Conservation (phyloP, 2,888 invertebrate species). For the Papilio protenor region DNA sequence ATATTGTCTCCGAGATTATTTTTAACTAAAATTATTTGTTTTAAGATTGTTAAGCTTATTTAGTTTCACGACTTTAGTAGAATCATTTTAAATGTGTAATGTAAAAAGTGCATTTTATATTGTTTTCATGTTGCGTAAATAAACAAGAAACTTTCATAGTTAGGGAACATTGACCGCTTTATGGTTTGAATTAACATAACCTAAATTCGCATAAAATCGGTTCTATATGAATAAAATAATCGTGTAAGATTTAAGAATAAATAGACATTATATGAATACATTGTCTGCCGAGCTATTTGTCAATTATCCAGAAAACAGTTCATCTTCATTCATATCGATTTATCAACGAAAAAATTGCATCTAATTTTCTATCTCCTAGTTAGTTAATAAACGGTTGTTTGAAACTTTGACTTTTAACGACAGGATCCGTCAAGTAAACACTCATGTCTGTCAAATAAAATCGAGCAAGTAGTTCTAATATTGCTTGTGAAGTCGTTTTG, state of each 20-base stretch:
- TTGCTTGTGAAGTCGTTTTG: background rate
- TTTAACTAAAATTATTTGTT: too few species aligned
- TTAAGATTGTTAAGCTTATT: too few species aligned
- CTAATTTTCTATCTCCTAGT: slow-evolving; percentile 49
- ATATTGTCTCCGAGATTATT: too few species aligned
- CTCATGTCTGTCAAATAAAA: background rate
- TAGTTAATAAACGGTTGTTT: slow-evolving; percentile 52
- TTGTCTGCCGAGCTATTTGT: background rate
- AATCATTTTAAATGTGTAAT: too few species aligned
- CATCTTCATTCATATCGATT: slow-evolving; percentile 13
- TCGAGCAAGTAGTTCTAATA: background rate
- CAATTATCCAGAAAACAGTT: background rate
- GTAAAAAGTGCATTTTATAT: background rate
- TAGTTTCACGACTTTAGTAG: too few species aligned
- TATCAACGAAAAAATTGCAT: slow-evolving; percentile 46
- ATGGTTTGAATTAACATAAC: background rate
- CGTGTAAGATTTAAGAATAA: background rate
- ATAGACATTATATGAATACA: background rate
- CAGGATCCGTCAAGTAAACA: background rate
- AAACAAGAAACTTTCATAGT: background rate
- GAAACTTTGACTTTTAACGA: slow-evolving; percentile 10
- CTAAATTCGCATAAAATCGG: background rate
- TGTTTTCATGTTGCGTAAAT: background rate
- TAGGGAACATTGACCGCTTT: background rate
- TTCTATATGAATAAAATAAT: background rate